Evolutionary conservation across 2,888 invertebrate genomes (phyloP), one percentile per base, ranked within the genome.

Genomic region (Drosophila phalerata): DNA sequence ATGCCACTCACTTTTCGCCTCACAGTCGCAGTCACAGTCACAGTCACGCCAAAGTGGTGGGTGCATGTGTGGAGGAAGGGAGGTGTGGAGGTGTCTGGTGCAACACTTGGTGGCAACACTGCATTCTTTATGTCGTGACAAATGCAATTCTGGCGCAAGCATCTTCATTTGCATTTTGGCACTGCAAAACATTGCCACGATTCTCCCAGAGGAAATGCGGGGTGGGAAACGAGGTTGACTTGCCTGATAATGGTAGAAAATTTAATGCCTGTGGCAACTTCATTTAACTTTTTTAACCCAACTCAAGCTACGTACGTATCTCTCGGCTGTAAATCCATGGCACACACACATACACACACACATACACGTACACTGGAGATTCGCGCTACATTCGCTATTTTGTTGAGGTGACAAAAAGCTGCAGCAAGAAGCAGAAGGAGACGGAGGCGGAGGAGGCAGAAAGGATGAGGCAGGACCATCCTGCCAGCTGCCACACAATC

Each of bases 251-350:
- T 72, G 70, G 69, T 66, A 55, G 48, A 77, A 34, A 85, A 84
- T 88, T 85, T 88, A 85, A 85, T 85, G 81, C 88, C 77, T 64
- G 63, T 62, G 77, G 81, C 85, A 88, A 79, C 65, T 88, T 88
- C 84, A 85, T 88, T 88, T 85, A 88, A 85, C 84, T 84, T 87
- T 85, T 81, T 53, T 68, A 73, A 78, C 83, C 88, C 85, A 70
- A 61, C 84, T 85, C 75, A 82, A 83, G 43, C 58, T 47, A 17
- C 40, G 28, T 78, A 69, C 84, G 70, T 78, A 66, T 85, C 61
- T 69, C 56, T 63, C 32, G 66, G 53, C 62, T 45, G 72, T 61
- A 69, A 70, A 82, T 80, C 75, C 62, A 65, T 66, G 51, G 45
- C 32, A 38, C 9, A 30, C 6, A 30, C 30, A 22, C 3, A 22